Conservation (phyloP, 1,140 invertebrate species). For the Odontomachus brunneus region DNA sequence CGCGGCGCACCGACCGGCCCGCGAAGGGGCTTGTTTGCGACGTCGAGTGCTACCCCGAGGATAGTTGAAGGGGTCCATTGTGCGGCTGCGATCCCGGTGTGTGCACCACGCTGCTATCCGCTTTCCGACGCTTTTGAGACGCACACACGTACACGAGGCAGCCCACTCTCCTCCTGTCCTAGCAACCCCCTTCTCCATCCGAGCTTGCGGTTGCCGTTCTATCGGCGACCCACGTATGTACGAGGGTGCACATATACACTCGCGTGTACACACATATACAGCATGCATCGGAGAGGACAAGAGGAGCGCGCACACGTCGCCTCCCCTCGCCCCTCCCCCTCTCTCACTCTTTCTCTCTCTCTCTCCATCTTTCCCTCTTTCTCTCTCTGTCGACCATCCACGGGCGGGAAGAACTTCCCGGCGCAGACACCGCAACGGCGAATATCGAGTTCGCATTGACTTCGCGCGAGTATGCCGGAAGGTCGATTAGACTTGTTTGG, state of each 20-base stretch:
- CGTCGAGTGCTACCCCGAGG: slow-evolving; percentile 71
- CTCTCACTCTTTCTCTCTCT: neutral
- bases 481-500: slow-evolving; percentile 60
- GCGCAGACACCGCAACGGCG: slow-evolving; percentile 54
- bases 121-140: slow-evolving; percentile 64
- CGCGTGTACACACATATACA: neutral
- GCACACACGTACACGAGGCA: neutral
- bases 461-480: slow-evolving; percentile 53
- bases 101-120: slow-evolving; percentile 65
- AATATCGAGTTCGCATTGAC: slow-evolving; percentile 50
- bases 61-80: slow-evolving; percentile 75
- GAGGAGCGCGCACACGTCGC: no score
- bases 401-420: slow-evolving; percentile 52
- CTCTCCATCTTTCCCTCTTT: neutral
- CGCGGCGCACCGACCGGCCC: slow-evolving; percentile 50
- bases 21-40: slow-evolving; percentile 76
- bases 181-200: slow-evolving; percentile 1
- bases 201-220: slow-evolving; percentile 64
- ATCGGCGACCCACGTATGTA: slow-evolving; percentile 38
- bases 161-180: neutral
- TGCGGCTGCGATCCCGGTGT: slow-evolving; percentile 60
- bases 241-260: neutral
- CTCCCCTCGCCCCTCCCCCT: no score
- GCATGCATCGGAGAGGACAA: neutral
- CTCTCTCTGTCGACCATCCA: slow-evolving; percentile 15